Evolutionary conservation across 2,797 vertebrate genomes (phyloP).

Genomic region (Phyllotis vaccarum): DNA sequence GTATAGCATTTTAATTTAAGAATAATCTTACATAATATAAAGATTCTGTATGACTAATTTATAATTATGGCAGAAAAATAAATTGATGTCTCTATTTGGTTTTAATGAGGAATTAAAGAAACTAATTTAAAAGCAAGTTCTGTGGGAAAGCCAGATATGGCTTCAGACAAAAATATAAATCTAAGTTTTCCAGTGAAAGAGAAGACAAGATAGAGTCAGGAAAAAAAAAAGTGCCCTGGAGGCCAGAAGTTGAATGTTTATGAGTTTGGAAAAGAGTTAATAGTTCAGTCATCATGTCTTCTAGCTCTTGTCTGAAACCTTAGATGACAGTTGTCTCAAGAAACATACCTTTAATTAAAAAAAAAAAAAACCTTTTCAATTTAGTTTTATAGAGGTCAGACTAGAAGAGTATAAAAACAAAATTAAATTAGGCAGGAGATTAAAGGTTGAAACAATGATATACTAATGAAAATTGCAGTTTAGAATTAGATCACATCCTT

Average conservation of each 20-base stretch:
- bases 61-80: neutral
- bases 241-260: neutral
- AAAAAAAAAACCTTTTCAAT: neutral
- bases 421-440: slow-evolving; percentile 85
- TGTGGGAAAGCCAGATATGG: neutral
- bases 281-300: neutral
- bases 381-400: slow-evolving; percentile 71
- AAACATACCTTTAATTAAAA: neutral
- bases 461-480: slow-evolving; percentile 76
- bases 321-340: neutral
- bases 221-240: neutral
- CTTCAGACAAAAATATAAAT: neutral
- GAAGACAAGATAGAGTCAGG: neutral
- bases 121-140: neutral
- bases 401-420: slow-evolving; percentile 63
- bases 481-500: slow-evolving; percentile 83
- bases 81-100: neutral
- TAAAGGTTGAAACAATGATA: slow-evolving; percentile 68
- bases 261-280: neutral
- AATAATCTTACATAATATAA: neutral
- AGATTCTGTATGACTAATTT: neutral
- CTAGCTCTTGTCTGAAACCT: neutral
- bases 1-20: neutral
- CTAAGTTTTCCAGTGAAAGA: neutral
- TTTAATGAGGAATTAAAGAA: neutral